A percentile compares a stretch with the other conserved stretches of the same genome.
Evolutionary conservation across 2,113 vertebrate species (phyloP).

Genomic region (Cacatua alba): DNA sequence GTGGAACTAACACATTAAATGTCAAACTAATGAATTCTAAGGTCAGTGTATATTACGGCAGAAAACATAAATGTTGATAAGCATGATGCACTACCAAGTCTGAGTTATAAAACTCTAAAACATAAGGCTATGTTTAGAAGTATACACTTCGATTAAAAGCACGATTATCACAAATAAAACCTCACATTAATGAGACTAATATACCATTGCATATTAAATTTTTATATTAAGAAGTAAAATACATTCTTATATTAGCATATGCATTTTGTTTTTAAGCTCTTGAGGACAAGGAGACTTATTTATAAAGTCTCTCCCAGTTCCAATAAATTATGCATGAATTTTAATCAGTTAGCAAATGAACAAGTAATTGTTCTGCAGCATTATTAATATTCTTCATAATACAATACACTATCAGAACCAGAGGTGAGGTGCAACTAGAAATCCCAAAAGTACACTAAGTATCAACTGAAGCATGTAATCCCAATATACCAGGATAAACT

Average conservation of each 20-base stretch:
- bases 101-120: neutral
- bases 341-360: constrained; percentile 83
- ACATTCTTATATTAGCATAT: constrained; percentile 71
- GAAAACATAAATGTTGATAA: constrained; percentile 14
- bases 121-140: constrained; percentile 12
- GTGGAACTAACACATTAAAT: neutral
- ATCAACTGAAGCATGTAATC: constrained; percentile 73
- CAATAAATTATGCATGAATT: constrained; percentile 84
- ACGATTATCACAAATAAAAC: constrained; percentile 55
- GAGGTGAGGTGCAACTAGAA: constrained; percentile 69
- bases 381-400: constrained; percentile 83
- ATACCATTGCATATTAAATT: constrained; percentile 59
- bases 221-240: constrained; percentile 67
- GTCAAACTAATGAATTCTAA: constrained; percentile 31
- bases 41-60: neutral
- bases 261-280: constrained; percentile 72
- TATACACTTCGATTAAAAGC: constrained; percentile 53
- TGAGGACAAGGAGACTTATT: constrained; percentile 75
- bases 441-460: constrained; percentile 69
- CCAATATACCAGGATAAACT: constrained; percentile 72
- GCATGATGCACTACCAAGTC: neutral
- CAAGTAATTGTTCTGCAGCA: constrained; percentile 80
- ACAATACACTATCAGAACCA: constrained; percentile 73
- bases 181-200: constrained; percentile 67
- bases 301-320: constrained; percentile 77